phyloP scores from a whole-genome alignment of 2,797 vertebrate species.

The Carcharodon carcharias region DNA sequence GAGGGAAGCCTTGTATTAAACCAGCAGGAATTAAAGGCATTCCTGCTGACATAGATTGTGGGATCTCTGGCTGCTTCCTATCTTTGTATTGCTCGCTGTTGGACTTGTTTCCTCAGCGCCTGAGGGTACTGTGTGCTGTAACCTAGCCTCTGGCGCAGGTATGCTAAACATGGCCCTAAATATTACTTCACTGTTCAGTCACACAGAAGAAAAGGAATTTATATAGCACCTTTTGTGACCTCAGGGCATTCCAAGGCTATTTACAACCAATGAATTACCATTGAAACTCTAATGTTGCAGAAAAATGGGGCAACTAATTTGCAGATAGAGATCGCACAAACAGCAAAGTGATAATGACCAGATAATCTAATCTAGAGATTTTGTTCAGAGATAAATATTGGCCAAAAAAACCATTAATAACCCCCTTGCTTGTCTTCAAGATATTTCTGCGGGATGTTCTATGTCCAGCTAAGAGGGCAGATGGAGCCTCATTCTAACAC shows the following conservation, averaged over 20 bases:
- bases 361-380: too few species aligned
- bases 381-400: background rate
- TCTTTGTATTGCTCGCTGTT: background rate
- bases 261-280: background rate
- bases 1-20: conserved; percentile 17
- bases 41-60: background rate
- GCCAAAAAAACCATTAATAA: too few species aligned
- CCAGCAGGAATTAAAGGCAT: background rate
- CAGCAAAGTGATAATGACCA: background rate
- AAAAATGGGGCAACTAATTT: background rate
- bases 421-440: background rate
- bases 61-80: background rate
- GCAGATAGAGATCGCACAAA: background rate
- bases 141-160: background rate
- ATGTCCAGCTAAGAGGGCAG: background rate
- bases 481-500: background rate
- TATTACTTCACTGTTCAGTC: background rate
- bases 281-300: background rate
- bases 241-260: background rate
- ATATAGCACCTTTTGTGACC: background rate
- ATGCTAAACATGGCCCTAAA: background rate
- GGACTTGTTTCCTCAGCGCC: background rate
- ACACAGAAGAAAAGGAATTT: background rate
- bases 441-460: background rate
- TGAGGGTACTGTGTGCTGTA: background rate